Evolutionary conservation across 35 echinoderm and acorn worm genomes (phyloP).

Genomic region (Apostichopus japonicus): DNA sequence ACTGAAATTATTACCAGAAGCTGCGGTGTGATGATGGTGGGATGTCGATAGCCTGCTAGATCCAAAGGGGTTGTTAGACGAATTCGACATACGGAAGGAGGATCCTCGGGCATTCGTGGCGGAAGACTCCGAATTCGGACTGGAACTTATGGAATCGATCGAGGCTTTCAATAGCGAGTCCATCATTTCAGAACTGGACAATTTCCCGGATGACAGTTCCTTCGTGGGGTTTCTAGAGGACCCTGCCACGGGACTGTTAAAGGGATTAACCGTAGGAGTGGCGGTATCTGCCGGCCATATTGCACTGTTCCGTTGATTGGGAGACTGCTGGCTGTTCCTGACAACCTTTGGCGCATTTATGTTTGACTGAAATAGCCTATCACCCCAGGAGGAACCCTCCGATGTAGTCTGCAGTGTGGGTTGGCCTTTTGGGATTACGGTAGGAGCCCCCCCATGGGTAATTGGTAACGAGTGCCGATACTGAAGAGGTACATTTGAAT

Average conservation of each 20-base stretch:
- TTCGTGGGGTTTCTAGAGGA: neutral
- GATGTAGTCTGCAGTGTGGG: neutral
- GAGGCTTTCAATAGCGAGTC: constrained; percentile 37
- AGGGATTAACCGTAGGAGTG: neutral
- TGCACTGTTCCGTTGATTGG: constrained; percentile 12
- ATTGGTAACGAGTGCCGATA: neutral
- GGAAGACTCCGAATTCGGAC: neutral
- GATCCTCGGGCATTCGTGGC: neutral
- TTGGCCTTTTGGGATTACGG: neutral
- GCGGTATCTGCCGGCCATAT: constrained; percentile 20
- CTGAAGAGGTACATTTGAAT: too few species aligned
- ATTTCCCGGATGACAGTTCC: neutral
- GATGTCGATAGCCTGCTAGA: neutral
- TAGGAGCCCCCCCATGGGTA: neutral
- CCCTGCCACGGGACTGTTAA: neutral
- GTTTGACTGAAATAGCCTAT: constrained; percentile 20
- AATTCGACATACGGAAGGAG: neutral
- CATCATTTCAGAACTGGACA: constrained; percentile 45
- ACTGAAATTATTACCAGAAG: neutral
- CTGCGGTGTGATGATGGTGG: neutral
- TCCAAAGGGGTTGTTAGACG: constrained; percentile 14
- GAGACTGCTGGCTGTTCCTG: neutral
- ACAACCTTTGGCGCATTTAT: neutral
- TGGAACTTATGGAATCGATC: neutral
- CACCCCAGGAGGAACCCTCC: constrained; percentile 19